phyloP scores from a whole-genome alignment of 2,797 vertebrate species.

The Esox masquinongy region DNA sequence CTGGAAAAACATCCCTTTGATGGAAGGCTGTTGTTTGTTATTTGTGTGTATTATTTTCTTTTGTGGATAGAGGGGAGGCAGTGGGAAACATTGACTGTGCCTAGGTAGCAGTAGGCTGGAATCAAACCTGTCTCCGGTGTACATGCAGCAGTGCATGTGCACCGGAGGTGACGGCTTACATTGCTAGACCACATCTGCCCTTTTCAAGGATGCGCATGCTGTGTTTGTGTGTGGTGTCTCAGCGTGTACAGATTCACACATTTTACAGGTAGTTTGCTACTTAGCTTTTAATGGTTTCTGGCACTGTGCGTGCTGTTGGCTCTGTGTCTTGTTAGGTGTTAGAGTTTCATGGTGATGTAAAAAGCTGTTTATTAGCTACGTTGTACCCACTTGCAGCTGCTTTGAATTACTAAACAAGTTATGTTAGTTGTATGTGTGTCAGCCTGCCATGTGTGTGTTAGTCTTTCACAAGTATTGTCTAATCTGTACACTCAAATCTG shows the following conservation, averaged over 20 bases:
- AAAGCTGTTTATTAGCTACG: conserved; percentile 43
- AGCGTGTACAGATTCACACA: not conserved
- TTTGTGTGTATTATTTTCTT: not conserved
- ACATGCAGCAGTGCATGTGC: too few species aligned
- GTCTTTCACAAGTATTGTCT: not conserved
- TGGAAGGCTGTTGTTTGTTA: too few species aligned
- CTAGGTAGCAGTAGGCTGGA: too few species aligned
- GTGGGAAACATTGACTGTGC: too few species aligned
- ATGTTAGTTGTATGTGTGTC: conserved; percentile 14
- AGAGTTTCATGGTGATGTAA: conserved; percentile 43
- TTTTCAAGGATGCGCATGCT: not conserved
- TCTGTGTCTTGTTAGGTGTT: conserved; percentile 18
- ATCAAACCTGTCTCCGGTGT: too few species aligned
- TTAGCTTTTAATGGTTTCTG: not conserved
- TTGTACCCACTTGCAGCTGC: conserved; percentile 44
- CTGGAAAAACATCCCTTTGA: not conserved
- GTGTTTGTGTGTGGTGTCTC: not conserved
- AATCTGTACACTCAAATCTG: too few species aligned
- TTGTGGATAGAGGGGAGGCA: not conserved
- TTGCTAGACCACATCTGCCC: not conserved
- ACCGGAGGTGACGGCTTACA: too few species aligned
- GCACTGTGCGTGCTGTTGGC: conserved; percentile 14
- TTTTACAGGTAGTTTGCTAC: not conserved
- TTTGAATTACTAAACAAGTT: conserved; percentile 36
- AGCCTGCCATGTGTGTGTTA: conserved; percentile 5